Base-by-base conservation (phyloP, 1,140 invertebrate species). In the Drosophila orena region DNA sequence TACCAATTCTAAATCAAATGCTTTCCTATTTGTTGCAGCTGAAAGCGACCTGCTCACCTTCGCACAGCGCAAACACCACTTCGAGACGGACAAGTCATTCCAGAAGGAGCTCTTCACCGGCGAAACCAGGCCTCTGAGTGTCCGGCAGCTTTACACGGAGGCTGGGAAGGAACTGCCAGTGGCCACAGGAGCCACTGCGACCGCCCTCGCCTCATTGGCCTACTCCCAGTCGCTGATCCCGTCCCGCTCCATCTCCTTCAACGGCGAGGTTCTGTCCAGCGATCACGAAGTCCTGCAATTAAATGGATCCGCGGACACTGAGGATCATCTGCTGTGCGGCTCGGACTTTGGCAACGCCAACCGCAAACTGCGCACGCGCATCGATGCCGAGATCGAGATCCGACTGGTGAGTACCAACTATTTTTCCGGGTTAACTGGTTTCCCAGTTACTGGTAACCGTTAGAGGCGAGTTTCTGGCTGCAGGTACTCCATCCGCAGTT, bases 311-410 rank as follows among this genome's bases (percentile, higher is more conserved):
- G 52, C 60, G 22, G 46, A 59, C 12, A 70, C 69, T 64, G 74
- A 76, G 57, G 34, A 77, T 92, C 70, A 95, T 93, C 95, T 97
- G 91, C 93, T 96, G 58, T 97, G 96, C 92, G 96, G 96, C 55
- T 96, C 96, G 27, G 94, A 97, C 17, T 94, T 97, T 65, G 95
- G 96, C 58, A 95, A 95, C 55, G 94, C 94, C 76, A 93, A 95
- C 77, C 93, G 95, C 78, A 94, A 94, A 71, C 93, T 95, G 69
- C 94, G 94, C 69, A 94, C 94, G 57, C 95, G 95, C 88, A 94
- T 96, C 35, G 95, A 97, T 91, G 95, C 97, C 71, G 97, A 97
- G 86, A 97, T 97, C 81, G 97, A 97, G 93, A 97, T 96, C 44
- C 94, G 96, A 93, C 94, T 97, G 94, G 97, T 98, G 93, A 96